Evolutionary conservation across 2,888 invertebrate species (phyloP), one percentile per base, ranked within the genome.

Genomic region (Eutolmus rufibarbis): DNA sequence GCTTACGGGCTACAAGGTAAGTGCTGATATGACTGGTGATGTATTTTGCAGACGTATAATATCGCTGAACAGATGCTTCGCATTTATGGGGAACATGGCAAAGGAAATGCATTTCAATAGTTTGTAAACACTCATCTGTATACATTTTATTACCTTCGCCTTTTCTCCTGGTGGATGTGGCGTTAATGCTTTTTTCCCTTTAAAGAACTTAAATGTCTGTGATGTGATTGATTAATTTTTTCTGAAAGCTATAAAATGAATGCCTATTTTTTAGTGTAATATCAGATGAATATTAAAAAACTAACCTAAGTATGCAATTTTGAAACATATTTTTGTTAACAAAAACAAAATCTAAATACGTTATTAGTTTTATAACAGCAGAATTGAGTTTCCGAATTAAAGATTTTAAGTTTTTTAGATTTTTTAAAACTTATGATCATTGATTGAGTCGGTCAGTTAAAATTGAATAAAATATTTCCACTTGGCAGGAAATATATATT

Each of bases 1-100:
- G 91, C 94, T 98, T 89, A 95, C 96, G 88, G 98, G 98, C 88
- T 98, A 98, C 93, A 96, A 97, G 94, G 97, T 97, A 91, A 94
- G 94, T 92, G 88, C 5, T 23, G 40, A 37, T 76, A 37, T 76
- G 76, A 76, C 76, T 76, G 34, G 76, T 34, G 34, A 9, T 77
- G 76, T 76, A 28, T 34, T 77, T 77, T 19, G 31, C 14, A 19
- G 43, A 43, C 28, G 43, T 23, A 5, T 40, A 23, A 66, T 66
- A 57, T 37, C 66, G 40, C 19, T 66, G 19, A 19, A 19, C 66
- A 66, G 19, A 66, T 66, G 66, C 23, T 66, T 23, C 12, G 66
- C 66, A 46, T 19, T 66, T 28, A 66, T 66, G 66, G 28, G 28
- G 23, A 66, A 66, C 23, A 66, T 66, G 23, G 23, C 66, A 66